Evolutionary conservation across 2,888 invertebrate genomes (phyloP).

Genomic region (Leptodirus hochenwartii): DNA sequence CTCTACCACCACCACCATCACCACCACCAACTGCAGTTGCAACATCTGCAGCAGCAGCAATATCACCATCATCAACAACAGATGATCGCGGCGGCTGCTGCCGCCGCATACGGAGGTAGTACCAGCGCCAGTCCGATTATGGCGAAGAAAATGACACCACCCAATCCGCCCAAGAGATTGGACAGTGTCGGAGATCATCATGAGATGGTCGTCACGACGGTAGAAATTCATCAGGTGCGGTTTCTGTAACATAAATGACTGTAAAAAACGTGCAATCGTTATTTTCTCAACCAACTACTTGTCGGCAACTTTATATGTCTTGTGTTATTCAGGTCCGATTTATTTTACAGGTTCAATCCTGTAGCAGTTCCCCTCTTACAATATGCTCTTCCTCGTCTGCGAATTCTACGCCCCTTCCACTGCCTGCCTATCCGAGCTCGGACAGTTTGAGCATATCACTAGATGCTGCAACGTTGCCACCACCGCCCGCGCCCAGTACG

Average conservation of each 20-base stretch:
- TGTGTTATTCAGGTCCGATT: no score
- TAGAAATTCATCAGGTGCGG: conserved; percentile 26
- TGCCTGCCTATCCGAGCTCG: conserved; percentile 46
- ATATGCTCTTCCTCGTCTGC: conserved; percentile 27
- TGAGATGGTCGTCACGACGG: conserved; percentile 23
- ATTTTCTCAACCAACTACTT: no score
- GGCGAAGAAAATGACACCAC: conserved; percentile 60
- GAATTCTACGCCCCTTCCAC: conserved; percentile 29
- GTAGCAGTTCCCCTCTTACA: no score
- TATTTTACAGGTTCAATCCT: no score
- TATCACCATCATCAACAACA: no score
- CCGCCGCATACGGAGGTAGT: no score
- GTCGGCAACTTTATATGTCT: no score
- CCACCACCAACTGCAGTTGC: no score
- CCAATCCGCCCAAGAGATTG: conserved; percentile 58
- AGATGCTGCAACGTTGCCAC: conserved; percentile 38
- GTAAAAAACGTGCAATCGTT: no score
- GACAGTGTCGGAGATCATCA: conserved; percentile 20
- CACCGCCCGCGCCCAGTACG: conserved; percentile 42
- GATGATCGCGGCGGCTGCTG: no score
- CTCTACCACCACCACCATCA: conserved; percentile 24
- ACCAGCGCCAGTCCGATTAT: conserved; percentile 43
- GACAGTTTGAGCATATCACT: conserved; percentile 43
- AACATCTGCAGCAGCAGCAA: no score
- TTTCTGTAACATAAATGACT: no score